Conservation (phyloP, 2,888 invertebrate genomes). For the Panzeria rudis region DNA sequence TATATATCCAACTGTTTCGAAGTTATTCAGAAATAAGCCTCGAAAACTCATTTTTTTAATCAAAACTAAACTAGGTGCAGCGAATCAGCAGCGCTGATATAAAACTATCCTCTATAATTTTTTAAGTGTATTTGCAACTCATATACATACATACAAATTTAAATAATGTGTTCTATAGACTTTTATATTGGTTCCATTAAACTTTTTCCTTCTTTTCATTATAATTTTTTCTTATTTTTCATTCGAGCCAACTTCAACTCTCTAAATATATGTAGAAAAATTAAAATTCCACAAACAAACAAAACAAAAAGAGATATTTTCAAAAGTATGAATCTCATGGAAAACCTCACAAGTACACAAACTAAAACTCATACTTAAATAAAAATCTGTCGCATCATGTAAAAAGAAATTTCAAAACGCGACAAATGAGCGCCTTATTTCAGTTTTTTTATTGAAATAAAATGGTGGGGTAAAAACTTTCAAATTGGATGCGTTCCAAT, state of each 20-base stretch:
- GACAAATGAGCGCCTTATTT: constrained; percentile 75
- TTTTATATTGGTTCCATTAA: constrained; percentile 77
- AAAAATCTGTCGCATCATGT: constrained; percentile 67
- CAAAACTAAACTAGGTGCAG: too few relatives aligned
- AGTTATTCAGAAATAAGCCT: too few relatives aligned
- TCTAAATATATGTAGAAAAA: constrained; percentile 55
- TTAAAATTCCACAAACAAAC: constrained; percentile 62
- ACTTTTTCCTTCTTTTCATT: constrained; percentile 74
- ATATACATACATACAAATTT: constrained; percentile 30
- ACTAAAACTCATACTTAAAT: constrained; percentile 25
- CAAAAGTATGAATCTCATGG: constrained; percentile 32
- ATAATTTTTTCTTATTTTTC: constrained; percentile 51
- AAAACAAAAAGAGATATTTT: constrained; percentile 36
- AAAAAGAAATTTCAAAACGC: constrained; percentile 74
- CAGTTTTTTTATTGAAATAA: constrained; percentile 73
- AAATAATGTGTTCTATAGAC: constrained; percentile 63
- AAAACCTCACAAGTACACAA: constrained; percentile 18
- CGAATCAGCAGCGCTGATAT: too few relatives aligned
- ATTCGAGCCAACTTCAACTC: constrained; percentile 44
- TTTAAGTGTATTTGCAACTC: constrained; percentile 39
- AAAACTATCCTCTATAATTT: neutral
- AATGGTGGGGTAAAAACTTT: constrained; percentile 76
- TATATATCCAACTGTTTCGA: too few relatives aligned
- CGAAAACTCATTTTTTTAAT: too few relatives aligned
- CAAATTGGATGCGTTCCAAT: constrained; percentile 79